Evolutionary conservation across 2,888 invertebrate species (phyloP).

Genomic region (Tenthredo amoena): DNA sequence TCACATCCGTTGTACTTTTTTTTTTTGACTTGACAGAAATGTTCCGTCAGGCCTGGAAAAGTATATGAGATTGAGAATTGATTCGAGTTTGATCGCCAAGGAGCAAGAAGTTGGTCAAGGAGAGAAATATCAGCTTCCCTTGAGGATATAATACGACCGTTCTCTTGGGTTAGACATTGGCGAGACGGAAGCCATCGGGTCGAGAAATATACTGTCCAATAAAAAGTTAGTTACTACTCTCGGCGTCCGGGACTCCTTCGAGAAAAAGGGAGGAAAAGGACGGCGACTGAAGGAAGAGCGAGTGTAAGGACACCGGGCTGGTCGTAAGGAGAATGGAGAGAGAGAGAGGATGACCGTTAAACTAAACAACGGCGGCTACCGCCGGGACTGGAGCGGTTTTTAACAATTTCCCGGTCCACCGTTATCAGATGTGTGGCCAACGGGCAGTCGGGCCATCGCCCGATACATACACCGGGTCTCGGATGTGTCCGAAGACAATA

Average conservation of each 20-base stretch:
- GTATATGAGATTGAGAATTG: slow-evolving; percentile 16
- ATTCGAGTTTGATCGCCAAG: slow-evolving; percentile 34
- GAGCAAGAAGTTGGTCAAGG: slow-evolving; percentile 30
- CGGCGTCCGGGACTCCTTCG: slow-evolving; percentile 3
- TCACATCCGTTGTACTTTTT: neutral
- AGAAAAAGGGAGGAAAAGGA: slow-evolving; percentile 32
- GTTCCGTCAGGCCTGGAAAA: neutral
- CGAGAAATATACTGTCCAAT: slow-evolving; percentile 74
- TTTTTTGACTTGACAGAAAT: neutral
- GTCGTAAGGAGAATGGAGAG: slow-evolving; percentile 48
- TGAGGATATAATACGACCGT: slow-evolving; percentile 73
- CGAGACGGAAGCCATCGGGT: slow-evolving; percentile 75
- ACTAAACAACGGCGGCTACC: slow-evolving; percentile 60
- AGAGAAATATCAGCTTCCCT: slow-evolving; percentile 57
- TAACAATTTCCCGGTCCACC: slow-evolving; percentile 71
- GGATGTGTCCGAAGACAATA: slow-evolving; percentile 73
- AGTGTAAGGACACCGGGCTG: slow-evolving; percentile 23
- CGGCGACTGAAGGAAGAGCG: slow-evolving; percentile 49
- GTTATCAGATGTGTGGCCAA: slow-evolving; percentile 76
- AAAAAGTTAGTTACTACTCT: slow-evolving; percentile 75
- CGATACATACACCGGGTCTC: slow-evolving; percentile 57
- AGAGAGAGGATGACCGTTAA: slow-evolving; percentile 56
- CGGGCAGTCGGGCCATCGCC: slow-evolving; percentile 58
- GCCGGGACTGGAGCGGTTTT: slow-evolving; percentile 62
- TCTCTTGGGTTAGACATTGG: slow-evolving; percentile 74